phyloP scores from a whole-genome alignment of 2,888 invertebrate species.

The Ischnura elegans region DNA sequence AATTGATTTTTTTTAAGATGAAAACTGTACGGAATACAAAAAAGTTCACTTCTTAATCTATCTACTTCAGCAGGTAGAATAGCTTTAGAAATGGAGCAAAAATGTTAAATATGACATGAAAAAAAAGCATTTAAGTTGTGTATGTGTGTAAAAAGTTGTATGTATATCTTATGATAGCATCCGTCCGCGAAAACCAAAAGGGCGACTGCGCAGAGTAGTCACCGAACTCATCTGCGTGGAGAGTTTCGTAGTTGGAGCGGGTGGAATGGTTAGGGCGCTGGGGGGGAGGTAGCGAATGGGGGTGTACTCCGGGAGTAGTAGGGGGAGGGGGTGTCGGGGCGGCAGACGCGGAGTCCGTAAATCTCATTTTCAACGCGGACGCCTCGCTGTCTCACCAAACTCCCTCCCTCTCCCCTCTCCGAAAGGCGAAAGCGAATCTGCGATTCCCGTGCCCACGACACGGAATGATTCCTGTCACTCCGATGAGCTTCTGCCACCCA shows the following conservation, averaged over 20 bases:
- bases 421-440: constrained; percentile 59
- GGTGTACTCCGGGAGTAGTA: constrained; percentile 66
- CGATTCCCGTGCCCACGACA: constrained; percentile 66
- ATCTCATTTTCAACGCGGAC: constrained; percentile 67
- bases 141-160: no score
- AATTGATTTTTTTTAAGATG: no score
- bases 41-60: no score
- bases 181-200: no score
- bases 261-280: constrained; percentile 63
- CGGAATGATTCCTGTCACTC: constrained; percentile 69
- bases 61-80: no score
- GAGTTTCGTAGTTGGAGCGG: background rate
- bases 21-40: no score
- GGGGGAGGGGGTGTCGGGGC: constrained; percentile 73
- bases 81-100: no score
- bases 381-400: constrained; percentile 48
- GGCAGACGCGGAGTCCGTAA: constrained; percentile 73
- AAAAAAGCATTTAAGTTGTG: no score
- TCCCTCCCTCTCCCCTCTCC: background rate
- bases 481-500: constrained; percentile 75
- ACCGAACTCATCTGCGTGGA: no score
- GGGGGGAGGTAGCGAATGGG: constrained; percentile 68
- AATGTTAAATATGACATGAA: no score
- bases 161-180: no score
- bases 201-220: constrained; percentile 58